Percentiles rank a stretch among this genome's conserved stretches.
Evolutionary conservation across 64 coral and sea anemone species (phyloP).

Genomic region (Montipora efflorescens): DNA sequence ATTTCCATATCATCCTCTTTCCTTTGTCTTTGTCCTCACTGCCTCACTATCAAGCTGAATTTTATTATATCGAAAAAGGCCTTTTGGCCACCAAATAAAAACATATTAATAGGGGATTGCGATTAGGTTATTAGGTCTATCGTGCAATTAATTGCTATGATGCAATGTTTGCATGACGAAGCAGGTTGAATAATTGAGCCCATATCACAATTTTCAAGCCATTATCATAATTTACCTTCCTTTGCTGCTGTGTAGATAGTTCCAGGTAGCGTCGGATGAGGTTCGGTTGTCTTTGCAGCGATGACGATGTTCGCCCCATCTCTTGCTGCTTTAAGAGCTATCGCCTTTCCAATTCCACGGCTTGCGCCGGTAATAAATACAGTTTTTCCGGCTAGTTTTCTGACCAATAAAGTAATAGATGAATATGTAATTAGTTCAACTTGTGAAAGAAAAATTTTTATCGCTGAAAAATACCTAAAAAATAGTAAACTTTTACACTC

Average conservation of each 20-base stretch:
- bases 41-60: too few species aligned
- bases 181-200: too few species aligned
- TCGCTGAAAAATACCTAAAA: background rate
- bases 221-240: constrained; percentile 73
- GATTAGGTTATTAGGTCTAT: too few species aligned
- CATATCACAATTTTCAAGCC: too few species aligned
- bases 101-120: too few species aligned
- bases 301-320: constrained; percentile 96
- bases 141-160: too few species aligned
- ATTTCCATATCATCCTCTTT: too few species aligned
- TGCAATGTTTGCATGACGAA: too few species aligned
- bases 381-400: constrained; percentile 92
- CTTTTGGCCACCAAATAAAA: too few species aligned
- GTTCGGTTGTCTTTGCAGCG: constrained; percentile 86
- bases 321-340: constrained; percentile 92
- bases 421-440: background rate
- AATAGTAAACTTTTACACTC: background rate
- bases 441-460: background rate
- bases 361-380: constrained; percentile 95
- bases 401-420: background rate
- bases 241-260: constrained; percentile 96
- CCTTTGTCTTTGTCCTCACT: too few species aligned
- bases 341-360: constrained; percentile 97
- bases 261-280: constrained; percentile 92
- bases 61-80: too few species aligned